A percentile compares a stretch with the other conserved stretches of the same genome.
Conservation (phyloP, 2,113 vertebrate species). For the Spea bombifrons region DNA sequence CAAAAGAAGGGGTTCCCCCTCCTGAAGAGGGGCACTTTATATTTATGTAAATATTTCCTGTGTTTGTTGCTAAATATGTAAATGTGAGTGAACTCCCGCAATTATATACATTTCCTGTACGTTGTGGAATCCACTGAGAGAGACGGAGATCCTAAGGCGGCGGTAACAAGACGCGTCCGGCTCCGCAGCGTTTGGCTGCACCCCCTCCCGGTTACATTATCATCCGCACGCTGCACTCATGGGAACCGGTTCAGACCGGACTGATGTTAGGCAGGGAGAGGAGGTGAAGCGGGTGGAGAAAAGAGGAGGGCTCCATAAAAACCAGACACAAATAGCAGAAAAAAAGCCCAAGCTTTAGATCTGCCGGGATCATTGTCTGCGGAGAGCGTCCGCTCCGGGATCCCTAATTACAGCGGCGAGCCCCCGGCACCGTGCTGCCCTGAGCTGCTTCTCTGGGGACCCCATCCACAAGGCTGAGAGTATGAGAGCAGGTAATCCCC, state of each 20-base stretch:
- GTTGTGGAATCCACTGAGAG: too few species aligned
- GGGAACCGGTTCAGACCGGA: slow-evolving; percentile 35
- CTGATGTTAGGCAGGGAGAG: slow-evolving; percentile 24
- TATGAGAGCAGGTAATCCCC: background rate
- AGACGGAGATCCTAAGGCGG: too few species aligned
- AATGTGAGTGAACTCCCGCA: too few species aligned
- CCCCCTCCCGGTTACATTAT: slow-evolving; percentile 19
- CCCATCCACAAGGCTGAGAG: background rate
- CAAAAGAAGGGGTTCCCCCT: too few species aligned
- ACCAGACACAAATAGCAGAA: background rate
- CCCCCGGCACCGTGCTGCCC: background rate
- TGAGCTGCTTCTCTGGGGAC: background rate
- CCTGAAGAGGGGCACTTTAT: too few species aligned
- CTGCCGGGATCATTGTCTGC: background rate
- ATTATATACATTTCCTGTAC: too few species aligned
- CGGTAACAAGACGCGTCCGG: too few species aligned
- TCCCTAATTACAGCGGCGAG: background rate
- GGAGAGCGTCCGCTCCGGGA: background rate
- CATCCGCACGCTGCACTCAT: slow-evolving; percentile 22
- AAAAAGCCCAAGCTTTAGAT: background rate
- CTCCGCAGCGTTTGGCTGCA: background rate
- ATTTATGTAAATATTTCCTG: too few species aligned
- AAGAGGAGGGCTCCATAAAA: slow-evolving; percentile 21
- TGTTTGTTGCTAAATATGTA: too few species aligned
- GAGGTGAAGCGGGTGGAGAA: slow-evolving; percentile 15